Conservation (phyloP, 2,797 vertebrate species). For the Sebastes wilsoni region DNA sequence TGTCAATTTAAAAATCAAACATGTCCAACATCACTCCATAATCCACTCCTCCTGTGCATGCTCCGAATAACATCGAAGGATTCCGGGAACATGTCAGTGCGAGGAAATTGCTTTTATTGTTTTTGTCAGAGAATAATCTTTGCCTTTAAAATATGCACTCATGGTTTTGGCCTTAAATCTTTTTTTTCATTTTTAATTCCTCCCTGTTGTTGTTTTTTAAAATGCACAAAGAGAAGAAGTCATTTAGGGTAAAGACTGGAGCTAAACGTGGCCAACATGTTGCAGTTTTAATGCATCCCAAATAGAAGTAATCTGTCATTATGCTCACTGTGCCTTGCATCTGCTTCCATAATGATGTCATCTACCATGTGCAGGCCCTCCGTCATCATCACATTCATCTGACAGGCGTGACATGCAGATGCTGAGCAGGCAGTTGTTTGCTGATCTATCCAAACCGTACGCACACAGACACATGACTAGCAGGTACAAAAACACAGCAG, state of each 20-base stretch:
- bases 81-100: conserved; percentile 10
- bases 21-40: not conserved
- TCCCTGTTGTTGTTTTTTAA: not conserved
- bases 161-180: not conserved
- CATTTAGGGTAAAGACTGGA: not conserved
- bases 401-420: not conserved
- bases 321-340: not conserved
- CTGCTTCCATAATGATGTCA: not conserved
- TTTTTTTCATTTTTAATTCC: not conserved
- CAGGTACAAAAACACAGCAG: not conserved
- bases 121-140: not conserved
- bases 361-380: not conserved
- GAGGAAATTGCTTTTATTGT: conserved; percentile 27
- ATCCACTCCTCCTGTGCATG: conserved; percentile 21
- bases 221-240: not conserved
- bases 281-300: not conserved
- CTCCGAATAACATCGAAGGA: not conserved
- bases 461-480: not conserved
- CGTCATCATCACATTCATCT: not conserved
- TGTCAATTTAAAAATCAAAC: conserved; percentile 5
- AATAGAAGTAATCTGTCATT: not conserved
- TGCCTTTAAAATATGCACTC: not conserved
- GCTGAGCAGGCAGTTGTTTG: not conserved
- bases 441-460: not conserved
- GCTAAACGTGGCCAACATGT: not conserved